Conservation (phyloP, 2,888 invertebrate genomes). For the Sinotaia quadrata region DNA sequence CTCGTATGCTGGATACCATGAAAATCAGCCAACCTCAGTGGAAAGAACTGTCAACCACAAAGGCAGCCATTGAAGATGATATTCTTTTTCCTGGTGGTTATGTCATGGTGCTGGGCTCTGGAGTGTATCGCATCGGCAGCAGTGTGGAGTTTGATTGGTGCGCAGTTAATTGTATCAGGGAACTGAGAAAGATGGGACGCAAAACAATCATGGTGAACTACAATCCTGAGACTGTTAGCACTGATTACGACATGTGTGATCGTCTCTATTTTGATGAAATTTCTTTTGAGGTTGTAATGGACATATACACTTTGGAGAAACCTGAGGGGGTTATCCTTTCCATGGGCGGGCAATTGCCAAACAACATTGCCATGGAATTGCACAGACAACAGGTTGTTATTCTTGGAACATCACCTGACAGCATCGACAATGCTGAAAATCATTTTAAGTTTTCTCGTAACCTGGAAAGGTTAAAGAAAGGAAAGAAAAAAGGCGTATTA, state of each 20-base stretch:
- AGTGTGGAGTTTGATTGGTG: conserved; percentile 99
- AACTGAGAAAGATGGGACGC: conserved; percentile 87
- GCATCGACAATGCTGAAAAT: conserved; percentile 98
- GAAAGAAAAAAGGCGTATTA: too few relatives aligned
- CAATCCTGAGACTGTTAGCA: conserved; percentile 99
- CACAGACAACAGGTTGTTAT: conserved; percentile 85
- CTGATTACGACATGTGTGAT: conserved; percentile 99
- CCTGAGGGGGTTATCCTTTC: conserved; percentile 95
- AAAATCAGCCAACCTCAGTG: conserved; percentile 95
- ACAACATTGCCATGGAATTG: conserved; percentile 99
- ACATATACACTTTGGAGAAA: conserved; percentile 93
- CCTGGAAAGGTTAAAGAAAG: too few relatives aligned
- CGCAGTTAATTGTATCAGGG: conserved; percentile 95
- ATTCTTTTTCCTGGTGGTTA: conserved; percentile 58
- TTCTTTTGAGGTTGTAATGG: conserved; percentile 98
- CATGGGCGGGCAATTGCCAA: conserved; percentile 98
- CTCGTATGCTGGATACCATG: conserved; percentile 94
- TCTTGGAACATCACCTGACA: conserved; percentile 95
- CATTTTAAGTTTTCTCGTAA: conserved; percentile 98
- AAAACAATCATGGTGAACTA: conserved; percentile 99
- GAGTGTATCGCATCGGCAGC: conserved; percentile 76
- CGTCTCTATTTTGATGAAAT: conserved; percentile 99
- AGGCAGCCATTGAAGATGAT: too few relatives aligned
- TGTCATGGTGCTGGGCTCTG: conserved; percentile 84
- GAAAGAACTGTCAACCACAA: conserved; percentile 94